These are phyloP conservation scores for Calliopum simillimum DNA, from an alignment of 2,888 invertebrate species.

Conservation along the genomic window DNA sequence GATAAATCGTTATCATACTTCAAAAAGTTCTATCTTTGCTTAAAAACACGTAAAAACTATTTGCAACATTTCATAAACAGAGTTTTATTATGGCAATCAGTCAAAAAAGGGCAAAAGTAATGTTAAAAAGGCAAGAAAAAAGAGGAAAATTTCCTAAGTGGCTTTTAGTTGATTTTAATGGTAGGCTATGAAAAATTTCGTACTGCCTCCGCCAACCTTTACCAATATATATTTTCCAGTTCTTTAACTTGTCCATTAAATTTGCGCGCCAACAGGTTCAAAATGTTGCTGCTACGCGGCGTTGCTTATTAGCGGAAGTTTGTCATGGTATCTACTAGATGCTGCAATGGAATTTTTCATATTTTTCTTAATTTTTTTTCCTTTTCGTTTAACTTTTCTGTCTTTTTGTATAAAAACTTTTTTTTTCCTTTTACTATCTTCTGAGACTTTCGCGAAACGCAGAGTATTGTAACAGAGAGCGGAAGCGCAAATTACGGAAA, in stretches of 20 bases:
- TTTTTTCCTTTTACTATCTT: not conserved
- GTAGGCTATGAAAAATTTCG: not conserved
- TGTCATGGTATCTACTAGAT: conserved; percentile 20
- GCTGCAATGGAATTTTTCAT: not conserved
- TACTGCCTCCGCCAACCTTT: too few species aligned
- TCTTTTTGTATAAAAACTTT: not conserved
- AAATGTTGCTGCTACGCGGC: not conserved
- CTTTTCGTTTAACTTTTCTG: not conserved
- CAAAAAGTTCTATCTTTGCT: too few species aligned
- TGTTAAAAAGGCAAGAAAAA: conserved; percentile 14
- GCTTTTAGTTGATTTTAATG: conserved; percentile 43
- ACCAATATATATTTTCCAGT: not conserved
- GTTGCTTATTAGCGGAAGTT: conserved; percentile 13
- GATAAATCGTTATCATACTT: too few species aligned
- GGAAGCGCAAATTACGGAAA: conserved; percentile 26
- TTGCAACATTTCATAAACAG: too few species aligned
- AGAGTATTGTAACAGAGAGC: not conserved
- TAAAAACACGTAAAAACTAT: too few species aligned
- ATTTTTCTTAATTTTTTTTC: not conserved
- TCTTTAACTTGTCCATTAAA: not conserved
- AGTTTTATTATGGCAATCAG: too few species aligned
- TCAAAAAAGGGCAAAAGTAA: not conserved
- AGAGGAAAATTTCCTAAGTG: conserved; percentile 39
- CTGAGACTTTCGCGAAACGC: not conserved
- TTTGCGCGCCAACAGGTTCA: conserved; percentile 29